Base-by-base conservation (phyloP, 2,888 invertebrate species). In the Parnassius smintheus region DNA sequence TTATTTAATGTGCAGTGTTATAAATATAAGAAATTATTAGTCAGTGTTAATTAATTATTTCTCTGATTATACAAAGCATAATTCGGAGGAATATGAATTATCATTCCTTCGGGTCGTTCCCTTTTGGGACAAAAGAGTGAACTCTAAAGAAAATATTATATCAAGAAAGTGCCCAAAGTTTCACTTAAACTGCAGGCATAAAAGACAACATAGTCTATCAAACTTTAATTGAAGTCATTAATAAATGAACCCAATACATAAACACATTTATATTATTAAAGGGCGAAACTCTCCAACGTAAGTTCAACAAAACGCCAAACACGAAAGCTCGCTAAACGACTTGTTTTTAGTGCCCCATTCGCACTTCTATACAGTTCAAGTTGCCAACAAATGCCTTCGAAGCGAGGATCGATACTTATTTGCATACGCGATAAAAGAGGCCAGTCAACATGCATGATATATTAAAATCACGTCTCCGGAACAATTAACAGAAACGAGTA, bases 401-500 rank as follows among this genome's bases (percentile, higher is more conserved):
- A 45, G 66, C 67, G 68, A 72, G 74, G 77, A 80, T 80, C 78
- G 73, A 73, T 70, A 73, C 77, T 76, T 76, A 89, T 91, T 90
- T 83, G 83, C 89, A 87, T 89, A 86, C 75, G 68, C 78, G 78
- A 86, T 88, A 83, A 89, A 88, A 81, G 83, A 81, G 77, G 68
- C 80, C 80, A 82, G 78, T 75, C 83, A 83, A 86, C 84, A 83
- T 80, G 86, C 88, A 86, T 88, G 87, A 88, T 89, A 85, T 88
- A 90, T 90, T 88, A 89, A 89, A 89, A 89, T 86, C 90, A 90
- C 90, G 90, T 89, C 83, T 79, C 72, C 80, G 82, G 81, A 84
- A 88, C 89, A 89, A 89, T 89, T 88, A 86, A 85, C 81, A 81
- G 81, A 83, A 88, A 88, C 85, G 86, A 87, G 81, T 83, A 78